Base-by-base conservation (phyloP, 1,140 invertebrate species). In the fruit fly (Drosophila melanogaster) region DNA sequence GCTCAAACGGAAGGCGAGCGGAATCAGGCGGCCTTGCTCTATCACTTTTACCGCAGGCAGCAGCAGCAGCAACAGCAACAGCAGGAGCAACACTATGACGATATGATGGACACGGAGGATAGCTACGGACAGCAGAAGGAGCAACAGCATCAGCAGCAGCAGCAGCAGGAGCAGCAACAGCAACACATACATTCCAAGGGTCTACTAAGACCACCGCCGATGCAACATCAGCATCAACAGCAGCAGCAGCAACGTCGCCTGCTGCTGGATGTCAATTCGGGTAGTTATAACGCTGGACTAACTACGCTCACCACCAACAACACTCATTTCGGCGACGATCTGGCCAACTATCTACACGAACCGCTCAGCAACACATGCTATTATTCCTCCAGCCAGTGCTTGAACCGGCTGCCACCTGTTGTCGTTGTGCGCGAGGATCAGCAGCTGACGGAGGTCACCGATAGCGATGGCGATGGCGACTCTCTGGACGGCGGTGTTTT, bases 81-180 rank as follows among this genome's bases (percentile, higher is more conserved):
- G 8, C 58, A 79, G 30, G 60, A 65, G 43, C 65, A 65, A 44
- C 76, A 62, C n/a, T 49, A 59, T 46, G 79, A 77, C 26, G 76
- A 81, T 41, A 87, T 81, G 79, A 86, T 92, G 90, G 90, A 91
- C 58, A 92, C 79, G 38, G 90, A 92, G 64, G 90, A 92, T 15
- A 81, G 75, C 69, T 69, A 61, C 38, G 59, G 64, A 64, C 80
- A 77, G 41, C 80, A 79, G 26, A 69, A 67, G 24, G 50, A 71
- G 55, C 74, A 70, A 24, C 70, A 30, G 26, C 26, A 78, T n/a
- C n/a, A n/a, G n/a, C n/a, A n/a, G 22, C 62, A 65, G 3, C 78
- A 70, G 24, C 73, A 65, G 2, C 54, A 73, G 12, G 50, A 57
- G 22, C 64, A 60, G 14, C 81, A 74, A 35, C 70, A 73, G 37